Base-by-base conservation (phyloP, 2,888 invertebrate genomes). In the Notocelia uddmanniana region DNA sequence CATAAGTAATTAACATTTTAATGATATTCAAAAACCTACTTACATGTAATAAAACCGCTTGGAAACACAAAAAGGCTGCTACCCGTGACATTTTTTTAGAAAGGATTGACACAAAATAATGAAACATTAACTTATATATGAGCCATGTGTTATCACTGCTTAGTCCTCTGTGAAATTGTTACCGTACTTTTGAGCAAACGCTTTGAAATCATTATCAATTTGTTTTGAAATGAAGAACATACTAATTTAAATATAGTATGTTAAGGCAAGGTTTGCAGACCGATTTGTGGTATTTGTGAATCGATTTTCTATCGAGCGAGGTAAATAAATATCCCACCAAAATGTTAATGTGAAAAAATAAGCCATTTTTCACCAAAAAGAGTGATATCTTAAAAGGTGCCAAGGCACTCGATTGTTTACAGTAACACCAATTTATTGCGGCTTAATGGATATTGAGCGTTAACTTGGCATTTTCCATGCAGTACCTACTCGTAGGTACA, bases 181-280 rank as follows among this genome's bases (percentile, higher is more conserved):
- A 45, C 34, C 59, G 54, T 48, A 54, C 54, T 66, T 63, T 57
- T 26, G 52, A 54, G 48, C 10, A 41, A 71, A 66, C 19, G 52
- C 11, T 37, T 64, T 31, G 59, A 71, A 66, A 71, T 71, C 54
- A 54, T 67, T 71, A 71, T 71, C 71, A 60, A 54, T n/a, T 54
- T 10, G 26, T 66, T 60, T 63, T 50, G 58, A 21, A 68, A 68
- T n/a, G 5, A 31, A 62, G 48, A 23, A 63, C 50, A 45, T 19
- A 50, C 2, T 3, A 45, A 64, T 15, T n/a, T 37, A 64, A 37
- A n/a, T n/a, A 13, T n/a, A 45, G 6, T 45, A 8, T 45, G n/a
- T 45, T n/a, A 45, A 45, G 8, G 45, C n/a, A n/a, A n/a, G 15
- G 8, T n/a, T n/a, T 45, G 5, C 8, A 2, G 31, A 9, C 8